Base-by-base conservation (phyloP, 2,888 invertebrate species). In the Atethmia centrago region DNA sequence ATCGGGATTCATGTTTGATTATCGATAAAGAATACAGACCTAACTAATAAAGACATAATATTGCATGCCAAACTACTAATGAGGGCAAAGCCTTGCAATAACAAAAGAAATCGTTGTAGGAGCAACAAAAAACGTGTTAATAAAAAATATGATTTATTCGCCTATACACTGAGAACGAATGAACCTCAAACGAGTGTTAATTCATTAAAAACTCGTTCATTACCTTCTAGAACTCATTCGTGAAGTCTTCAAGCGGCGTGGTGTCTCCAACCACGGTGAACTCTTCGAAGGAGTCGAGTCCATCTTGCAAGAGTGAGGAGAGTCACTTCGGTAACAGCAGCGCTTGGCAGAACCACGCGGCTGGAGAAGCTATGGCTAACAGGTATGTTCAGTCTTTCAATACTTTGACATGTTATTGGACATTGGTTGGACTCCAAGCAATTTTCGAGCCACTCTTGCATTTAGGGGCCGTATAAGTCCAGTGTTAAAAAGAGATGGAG, bases 331-430 rank as follows among this genome's bases (percentile, higher is more conserved):
- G 95, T 3, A 94, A 92, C 85, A 95, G 94, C 87, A 92, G 93
- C 70, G 94, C 93, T 36, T 96, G 96, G 96, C 95, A 96, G 84
- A 94, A 91, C 83, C 96, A 96, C 83, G 96, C 96, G 0, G 96
- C 96, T n/a, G 96, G 96, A 8, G 96, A 96, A 88, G 96, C 96
- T 42, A 96, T 96, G 96, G 96, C 96, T 56, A 95, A 91, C 40
- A 94, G 96, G 96, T 81, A 79, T 12, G 21, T 79, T 1, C 40
- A 16, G 36, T 12, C 10, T 21, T 63, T 25, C 0, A 53, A 14
- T 53, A 25, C 16, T 25, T 25, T 25, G 25, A 53, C 53, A 25
- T 14, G 14, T 10, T 53, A 25, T 2, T n/a, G n/a, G n/a, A n/a
- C 14, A 25, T 53, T 53, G 7, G 9, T 1, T 45, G 8, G 4